A percentile compares a stretch with the other conserved stretches of the same genome.
These are phyloP conservation scores for Aselliscus stoliczkanus DNA, from an alignment of 2,797 vertebrate species.

Conservation along the genomic window DNA sequence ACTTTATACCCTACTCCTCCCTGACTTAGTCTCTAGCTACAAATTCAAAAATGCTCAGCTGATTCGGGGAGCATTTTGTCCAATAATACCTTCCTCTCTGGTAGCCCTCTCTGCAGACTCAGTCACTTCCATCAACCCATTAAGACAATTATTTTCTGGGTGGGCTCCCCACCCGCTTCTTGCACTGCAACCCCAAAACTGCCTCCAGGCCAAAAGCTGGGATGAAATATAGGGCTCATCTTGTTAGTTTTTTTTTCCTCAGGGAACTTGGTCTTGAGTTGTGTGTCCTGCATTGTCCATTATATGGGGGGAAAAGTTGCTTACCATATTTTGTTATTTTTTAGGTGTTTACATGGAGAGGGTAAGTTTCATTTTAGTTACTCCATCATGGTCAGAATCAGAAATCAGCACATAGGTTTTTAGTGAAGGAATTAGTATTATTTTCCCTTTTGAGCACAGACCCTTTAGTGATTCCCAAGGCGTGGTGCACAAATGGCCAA, in stretches of 20 bases:
- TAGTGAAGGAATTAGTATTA: background rate
- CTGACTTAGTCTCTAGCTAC: background rate
- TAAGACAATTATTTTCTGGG: background rate
- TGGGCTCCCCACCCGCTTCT: background rate
- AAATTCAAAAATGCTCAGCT: background rate
- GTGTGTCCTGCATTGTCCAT: background rate
- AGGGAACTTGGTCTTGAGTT: background rate
- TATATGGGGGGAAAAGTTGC: background rate
- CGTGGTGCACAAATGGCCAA: background rate
- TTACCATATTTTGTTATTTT: background rate
- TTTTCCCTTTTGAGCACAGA: background rate
- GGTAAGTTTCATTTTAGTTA: background rate
- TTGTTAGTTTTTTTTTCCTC: background rate
- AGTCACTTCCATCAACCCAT: background rate
- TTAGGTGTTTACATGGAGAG: background rate
- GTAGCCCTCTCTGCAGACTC: background rate
- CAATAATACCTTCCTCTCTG: background rate
- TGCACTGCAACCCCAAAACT: background rate
- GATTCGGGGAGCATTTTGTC: background rate
- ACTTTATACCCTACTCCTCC: background rate
- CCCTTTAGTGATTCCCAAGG: background rate
- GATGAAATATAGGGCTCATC: background rate
- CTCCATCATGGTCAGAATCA: background rate
- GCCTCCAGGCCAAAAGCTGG: background rate
- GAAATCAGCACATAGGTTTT: background rate